Percentiles rank a stretch among this genome's conserved stretches.
These are phyloP conservation scores for Dromococcyx pavoninus DNA, from an alignment of 2,797 vertebrate genomes.

Conservation along the genomic window DNA sequence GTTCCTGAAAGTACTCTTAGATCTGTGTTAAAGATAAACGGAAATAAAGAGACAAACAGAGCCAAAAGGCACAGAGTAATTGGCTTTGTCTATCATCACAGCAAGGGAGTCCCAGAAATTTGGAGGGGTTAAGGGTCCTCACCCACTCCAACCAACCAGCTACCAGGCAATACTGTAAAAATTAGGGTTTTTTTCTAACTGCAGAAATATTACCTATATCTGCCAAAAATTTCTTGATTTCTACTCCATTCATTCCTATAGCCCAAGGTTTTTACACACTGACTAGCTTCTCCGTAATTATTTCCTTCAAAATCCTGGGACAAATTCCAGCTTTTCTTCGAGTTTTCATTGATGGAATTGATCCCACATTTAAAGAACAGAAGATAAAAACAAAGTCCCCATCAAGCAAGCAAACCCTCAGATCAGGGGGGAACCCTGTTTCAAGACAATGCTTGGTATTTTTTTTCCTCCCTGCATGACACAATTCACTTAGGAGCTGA, in stretches of 20 bases:
- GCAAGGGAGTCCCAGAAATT: background rate
- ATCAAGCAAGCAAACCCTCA: background rate
- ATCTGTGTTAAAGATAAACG: background rate
- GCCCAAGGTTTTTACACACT: background rate
- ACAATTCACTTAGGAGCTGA: background rate
- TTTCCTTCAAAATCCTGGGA: background rate
- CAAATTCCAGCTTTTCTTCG: conserved; percentile 12
- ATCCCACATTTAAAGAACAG: conserved; percentile 25
- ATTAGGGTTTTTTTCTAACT: background rate
- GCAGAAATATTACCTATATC: background rate
- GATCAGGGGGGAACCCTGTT: background rate
- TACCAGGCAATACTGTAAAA: background rate
- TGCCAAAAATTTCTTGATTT: background rate
- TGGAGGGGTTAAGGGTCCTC: background rate
- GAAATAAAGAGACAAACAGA: background rate
- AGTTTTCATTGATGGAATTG: conserved; percentile 36
- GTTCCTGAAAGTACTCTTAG: background rate
- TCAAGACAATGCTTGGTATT: background rate
- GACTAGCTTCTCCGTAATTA: background rate
- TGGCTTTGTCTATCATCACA: background rate
- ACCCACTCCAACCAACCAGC: background rate
- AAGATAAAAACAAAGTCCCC: background rate
- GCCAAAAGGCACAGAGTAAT: background rate
- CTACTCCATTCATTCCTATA: background rate
- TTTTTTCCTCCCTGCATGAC: background rate